Percentiles rank a stretch among this genome's conserved stretches.
Evolutionary conservation across 2,113 vertebrate genomes (phyloP).

Genomic region (Peucedramus taeniatus): DNA sequence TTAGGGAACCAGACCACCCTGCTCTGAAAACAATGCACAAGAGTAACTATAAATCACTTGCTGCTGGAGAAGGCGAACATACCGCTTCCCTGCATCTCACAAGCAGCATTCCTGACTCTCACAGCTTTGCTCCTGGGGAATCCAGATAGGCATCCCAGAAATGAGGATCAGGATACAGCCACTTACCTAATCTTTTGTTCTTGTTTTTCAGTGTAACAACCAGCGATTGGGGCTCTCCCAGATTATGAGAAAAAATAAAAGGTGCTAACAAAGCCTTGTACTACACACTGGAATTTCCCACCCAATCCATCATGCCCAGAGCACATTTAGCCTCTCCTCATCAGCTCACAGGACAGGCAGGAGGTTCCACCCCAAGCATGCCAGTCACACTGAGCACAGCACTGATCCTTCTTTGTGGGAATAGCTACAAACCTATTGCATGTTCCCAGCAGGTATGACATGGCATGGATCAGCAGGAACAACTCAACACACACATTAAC

Average conservation of each 20-base stretch:
- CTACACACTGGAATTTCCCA: not conserved
- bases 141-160: not conserved
- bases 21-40: not conserved
- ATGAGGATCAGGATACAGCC: not conserved
- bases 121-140: not conserved
- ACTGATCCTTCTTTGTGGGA: not conserved
- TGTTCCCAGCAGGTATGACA: not conserved
- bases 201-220: not conserved
- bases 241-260: not conserved
- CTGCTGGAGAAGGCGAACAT: not conserved
- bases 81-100: not conserved
- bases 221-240: not conserved
- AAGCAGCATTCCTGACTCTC: not conserved
- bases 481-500: not conserved
- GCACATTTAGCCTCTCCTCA: not conserved
- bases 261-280: not conserved
- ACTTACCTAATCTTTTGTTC: not conserved
- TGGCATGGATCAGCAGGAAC: not conserved
- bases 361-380: rapidly evolving
- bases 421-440: not conserved
- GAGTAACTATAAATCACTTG: not conserved
- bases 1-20: not conserved
- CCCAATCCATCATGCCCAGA: not conserved
- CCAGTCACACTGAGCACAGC: not conserved
- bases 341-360: not conserved